phyloP scores from a whole-genome alignment of 2,797 vertebrate genomes.

The Sorex maritimensis region DNA sequence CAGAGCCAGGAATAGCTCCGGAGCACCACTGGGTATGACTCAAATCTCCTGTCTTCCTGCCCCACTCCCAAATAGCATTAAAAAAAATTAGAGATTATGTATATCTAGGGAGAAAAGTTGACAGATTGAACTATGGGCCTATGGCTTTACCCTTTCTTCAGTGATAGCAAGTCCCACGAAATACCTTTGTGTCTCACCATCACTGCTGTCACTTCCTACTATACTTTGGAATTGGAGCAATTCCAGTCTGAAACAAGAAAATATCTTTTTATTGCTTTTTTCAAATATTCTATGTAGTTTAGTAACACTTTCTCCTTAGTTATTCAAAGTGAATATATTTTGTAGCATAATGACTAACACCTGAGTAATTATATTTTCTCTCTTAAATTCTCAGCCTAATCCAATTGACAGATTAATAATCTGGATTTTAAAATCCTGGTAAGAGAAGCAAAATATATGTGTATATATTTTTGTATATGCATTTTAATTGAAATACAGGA shows the following conservation, averaged over 20 bases:
- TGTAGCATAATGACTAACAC: background rate
- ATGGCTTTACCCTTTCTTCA: background rate
- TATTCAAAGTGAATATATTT: background rate
- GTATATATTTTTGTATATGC: no score
- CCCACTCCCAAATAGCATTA: no score
- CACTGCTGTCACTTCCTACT: background rate
- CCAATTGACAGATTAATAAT: background rate
- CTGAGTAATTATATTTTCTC: background rate
- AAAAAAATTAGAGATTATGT: no score
- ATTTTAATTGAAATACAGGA: background rate
- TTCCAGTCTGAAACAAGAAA: background rate
- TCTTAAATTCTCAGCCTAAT: constrained; percentile 47
- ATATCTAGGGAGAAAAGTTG: background rate
- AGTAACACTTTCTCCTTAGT: background rate
- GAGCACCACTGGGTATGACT: no score
- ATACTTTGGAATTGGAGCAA: background rate
- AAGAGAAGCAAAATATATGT: constrained; percentile 34
- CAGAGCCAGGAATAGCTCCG: no score
- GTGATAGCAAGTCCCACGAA: no score
- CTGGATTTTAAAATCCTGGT: constrained; percentile 28
- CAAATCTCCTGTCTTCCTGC: no score
- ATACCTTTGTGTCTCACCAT: background rate
- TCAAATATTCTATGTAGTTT: background rate
- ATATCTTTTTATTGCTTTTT: background rate
- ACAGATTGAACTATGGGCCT: background rate